Evolutionary conservation across 2,797 vertebrate species (phyloP), one percentile per base, ranked within the genome.

Genomic region (Astyanax mexicanus): DNA sequence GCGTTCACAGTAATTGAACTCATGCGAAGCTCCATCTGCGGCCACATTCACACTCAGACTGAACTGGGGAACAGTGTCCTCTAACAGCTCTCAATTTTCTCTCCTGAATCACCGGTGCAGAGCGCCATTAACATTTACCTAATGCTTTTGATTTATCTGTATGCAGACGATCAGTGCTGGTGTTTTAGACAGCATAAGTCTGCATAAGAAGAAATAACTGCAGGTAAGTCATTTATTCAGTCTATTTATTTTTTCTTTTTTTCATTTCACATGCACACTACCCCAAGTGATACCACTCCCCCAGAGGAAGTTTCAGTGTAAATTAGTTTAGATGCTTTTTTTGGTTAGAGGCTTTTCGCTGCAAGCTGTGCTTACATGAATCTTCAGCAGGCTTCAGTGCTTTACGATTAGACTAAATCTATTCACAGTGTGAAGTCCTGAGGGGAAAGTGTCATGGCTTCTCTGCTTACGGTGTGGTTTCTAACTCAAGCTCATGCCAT

Each of bases 11-110:
- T 73, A 83, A 80, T 80, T 78, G 66, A 54, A 58, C 69, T 69
- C 75, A 74, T 42, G 74, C 67, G 82, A 80, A 77, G 66, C 76
- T 68, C 77, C 72, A 78, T 82, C 80, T 75, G 76, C 71, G 80
- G 70, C 64, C 73, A 65, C 54, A 64, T 65, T 76, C 49, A 58
- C 27, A 65, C 72, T 67, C 42, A 37, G 44, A 37, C 54, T 78
- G 68, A 78, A 72, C 52, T 78, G 40, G 62, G 64, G 78, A 78
- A 51, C 17, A 52, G 37, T 77, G 58, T 69, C 54, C 64, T 73
- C 54, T 55, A 78, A 55, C 65, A 15, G 37, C 58, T 81, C 58
- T 76, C 64, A 57, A 13, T 79, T 70, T 72, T 61, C 69, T 65
- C 40, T 54, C 60, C 27, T 52, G 49, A 66, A 47, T 54, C 73